A percentile compares a stretch with the other conserved stretches of the same genome.
Evolutionary conservation across 2,888 invertebrate species (phyloP).

Genomic region (Xylophagus ater): DNA sequence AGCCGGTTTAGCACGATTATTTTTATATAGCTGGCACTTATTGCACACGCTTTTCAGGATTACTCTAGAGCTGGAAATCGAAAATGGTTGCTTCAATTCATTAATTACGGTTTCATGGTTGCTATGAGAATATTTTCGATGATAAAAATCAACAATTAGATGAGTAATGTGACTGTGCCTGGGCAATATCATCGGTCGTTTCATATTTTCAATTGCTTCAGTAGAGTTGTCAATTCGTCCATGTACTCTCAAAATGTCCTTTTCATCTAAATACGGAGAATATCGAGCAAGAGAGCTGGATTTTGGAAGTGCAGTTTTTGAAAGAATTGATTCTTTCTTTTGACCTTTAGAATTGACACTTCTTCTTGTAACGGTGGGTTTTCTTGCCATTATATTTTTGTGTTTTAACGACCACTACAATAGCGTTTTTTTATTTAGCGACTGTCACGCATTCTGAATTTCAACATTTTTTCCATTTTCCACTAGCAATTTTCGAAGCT

Average conservation of each 20-base stretch:
- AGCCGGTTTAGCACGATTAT: not conserved
- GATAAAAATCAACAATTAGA: conserved; percentile 8
- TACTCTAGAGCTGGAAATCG: not conserved
- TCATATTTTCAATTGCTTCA: not conserved
- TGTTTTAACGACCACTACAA: too few species aligned
- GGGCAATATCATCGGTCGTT: conserved; percentile 14
- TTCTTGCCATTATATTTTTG: too few species aligned
- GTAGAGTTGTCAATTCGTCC: not conserved
- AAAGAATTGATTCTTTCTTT: too few species aligned
- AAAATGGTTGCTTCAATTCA: conserved; percentile 1
- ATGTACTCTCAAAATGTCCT: not conserved
- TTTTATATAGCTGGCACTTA: not conserved
- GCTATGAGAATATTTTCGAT: conserved; percentile 12
- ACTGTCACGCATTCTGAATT: too few species aligned
- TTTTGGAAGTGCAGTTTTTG: too few species aligned
- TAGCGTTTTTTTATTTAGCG: too few species aligned
- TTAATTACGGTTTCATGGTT: conserved; percentile 8
- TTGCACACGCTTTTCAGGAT: not conserved
- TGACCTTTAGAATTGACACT: too few species aligned
- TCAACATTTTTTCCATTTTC: too few species aligned
- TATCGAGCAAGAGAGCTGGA: too few species aligned
- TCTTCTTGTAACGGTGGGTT: too few species aligned
- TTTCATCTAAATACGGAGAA: not conserved
- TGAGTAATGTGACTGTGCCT: conserved; percentile 3
- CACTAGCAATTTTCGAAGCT: too few species aligned